A percentile compares a stretch with the other conserved stretches of the same genome.
These are phyloP conservation scores for Gastrophysa polygoni DNA, from an alignment of 2,888 invertebrate genomes.

Conservation along the genomic window DNA sequence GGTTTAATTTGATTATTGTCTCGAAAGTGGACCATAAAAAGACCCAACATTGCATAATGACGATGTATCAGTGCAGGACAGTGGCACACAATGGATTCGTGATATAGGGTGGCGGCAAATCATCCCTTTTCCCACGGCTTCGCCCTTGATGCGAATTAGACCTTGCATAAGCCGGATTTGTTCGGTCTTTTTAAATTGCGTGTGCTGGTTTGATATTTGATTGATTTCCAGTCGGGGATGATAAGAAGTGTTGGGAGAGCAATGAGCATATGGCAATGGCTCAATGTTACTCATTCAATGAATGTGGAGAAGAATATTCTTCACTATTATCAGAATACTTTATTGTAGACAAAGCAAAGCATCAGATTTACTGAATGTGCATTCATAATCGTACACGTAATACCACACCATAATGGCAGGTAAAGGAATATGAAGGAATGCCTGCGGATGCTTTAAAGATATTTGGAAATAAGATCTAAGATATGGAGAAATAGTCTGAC, in stretches of 20 bases:
- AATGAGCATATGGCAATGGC: background rate
- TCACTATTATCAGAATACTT: too few species aligned
- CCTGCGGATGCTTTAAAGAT: too few species aligned
- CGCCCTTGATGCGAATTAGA: conserved; percentile 38
- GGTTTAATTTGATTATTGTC: conserved; percentile 34
- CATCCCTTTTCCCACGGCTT: conserved; percentile 48
- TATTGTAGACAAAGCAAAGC: too few species aligned
- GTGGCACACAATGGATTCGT: conserved; percentile 41
- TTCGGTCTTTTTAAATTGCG: conserved; percentile 36
- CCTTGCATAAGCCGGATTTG: conserved; percentile 38
- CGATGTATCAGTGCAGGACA: conserved; percentile 26
- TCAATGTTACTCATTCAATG: too few species aligned
- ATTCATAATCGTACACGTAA: too few species aligned
- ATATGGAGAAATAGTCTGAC: too few species aligned
- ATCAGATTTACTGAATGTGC: too few species aligned
- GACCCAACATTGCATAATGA: conserved; percentile 32
- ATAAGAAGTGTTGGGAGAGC: conserved; percentile 5
- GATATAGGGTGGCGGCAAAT: conserved; percentile 38
- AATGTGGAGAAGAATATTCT: too few species aligned
- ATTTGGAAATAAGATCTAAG: too few species aligned
- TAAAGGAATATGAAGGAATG: too few species aligned
- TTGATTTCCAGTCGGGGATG: conserved; percentile 22
- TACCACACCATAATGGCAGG: too few species aligned
- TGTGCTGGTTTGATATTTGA: conserved; percentile 31
- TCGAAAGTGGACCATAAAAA: conserved; percentile 33